Conservation (phyloP, 2,113 vertebrate species). For the Cyprinodon variegatus region DNA sequence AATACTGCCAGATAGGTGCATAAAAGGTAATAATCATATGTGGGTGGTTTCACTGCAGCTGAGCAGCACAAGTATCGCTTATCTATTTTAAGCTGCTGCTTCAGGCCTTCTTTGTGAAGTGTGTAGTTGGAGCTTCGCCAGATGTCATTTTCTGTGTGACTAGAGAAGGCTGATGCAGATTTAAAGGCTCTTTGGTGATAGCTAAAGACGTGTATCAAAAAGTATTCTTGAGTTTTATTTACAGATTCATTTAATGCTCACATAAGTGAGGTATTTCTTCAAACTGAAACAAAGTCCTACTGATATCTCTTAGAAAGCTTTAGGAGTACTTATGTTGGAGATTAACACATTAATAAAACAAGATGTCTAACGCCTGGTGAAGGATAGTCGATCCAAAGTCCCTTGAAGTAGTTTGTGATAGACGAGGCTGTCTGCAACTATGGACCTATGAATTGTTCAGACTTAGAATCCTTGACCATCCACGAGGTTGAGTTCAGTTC, state of each 20-base stretch:
- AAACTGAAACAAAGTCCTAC: not conserved
- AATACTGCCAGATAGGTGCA: conserved; percentile 44
- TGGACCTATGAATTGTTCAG: conserved; percentile 47
- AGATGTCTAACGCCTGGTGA: conserved; percentile 66
- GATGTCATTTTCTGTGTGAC: conserved; percentile 21
- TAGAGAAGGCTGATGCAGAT: conserved; percentile 4
- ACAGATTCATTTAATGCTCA: not conserved
- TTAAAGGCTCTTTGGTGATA: conserved; percentile 8
- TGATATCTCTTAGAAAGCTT: conserved; percentile 16
- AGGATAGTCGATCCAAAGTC: conserved; percentile 53
- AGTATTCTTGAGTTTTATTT: not conserved
- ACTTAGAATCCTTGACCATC: conserved; percentile 31
- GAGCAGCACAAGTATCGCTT: conserved; percentile 63
- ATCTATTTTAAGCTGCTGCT: conserved; percentile 68
- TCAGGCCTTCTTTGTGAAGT: conserved; percentile 55
- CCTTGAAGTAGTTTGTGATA: conserved; percentile 58
- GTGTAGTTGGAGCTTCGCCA: conserved; percentile 39
- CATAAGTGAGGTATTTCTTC: not conserved
- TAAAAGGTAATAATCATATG: conserved; percentile 54
- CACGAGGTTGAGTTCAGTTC: conserved; percentile 57
- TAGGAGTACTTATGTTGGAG: conserved; percentile 38
- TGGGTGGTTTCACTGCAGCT: conserved; percentile 55
- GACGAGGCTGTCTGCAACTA: conserved; percentile 53
- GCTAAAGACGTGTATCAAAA: not conserved
- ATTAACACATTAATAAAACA: conserved; percentile 33